phyloP scores from a whole-genome alignment of 2,888 invertebrate species.

The Cremastinae sp. region DNA sequence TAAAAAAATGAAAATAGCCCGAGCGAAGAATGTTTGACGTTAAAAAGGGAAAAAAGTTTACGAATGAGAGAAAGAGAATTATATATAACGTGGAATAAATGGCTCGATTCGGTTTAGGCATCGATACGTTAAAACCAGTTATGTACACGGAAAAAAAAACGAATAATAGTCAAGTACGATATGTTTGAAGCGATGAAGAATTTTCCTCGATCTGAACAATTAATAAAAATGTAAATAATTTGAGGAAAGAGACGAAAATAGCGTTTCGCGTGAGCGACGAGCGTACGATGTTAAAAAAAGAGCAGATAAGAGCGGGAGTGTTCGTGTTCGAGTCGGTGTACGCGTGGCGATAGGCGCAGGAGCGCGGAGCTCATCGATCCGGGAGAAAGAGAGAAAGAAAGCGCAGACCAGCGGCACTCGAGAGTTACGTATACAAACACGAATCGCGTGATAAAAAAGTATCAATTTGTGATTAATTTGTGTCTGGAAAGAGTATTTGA shows the following conservation, averaged over 20 bases:
- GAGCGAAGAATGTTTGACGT: too few species aligned
- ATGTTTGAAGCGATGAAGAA: conserved; percentile 17
- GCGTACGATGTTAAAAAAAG: background rate
- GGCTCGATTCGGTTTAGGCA: too few species aligned
- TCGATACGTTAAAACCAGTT: too few species aligned
- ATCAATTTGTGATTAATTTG: background rate
- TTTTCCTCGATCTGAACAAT: too few species aligned
- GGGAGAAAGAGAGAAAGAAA: conserved; percentile 14
- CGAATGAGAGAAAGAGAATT: too few species aligned
- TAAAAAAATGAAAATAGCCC: too few species aligned
- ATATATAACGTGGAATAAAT: too few species aligned
- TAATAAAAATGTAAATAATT: conserved; percentile 21
- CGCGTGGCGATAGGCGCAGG: conserved; percentile 65
- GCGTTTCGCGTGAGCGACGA: background rate
- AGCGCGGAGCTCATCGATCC: conserved; percentile 64
- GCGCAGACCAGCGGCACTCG: conserved; percentile 28
- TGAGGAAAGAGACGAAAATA: conserved; percentile 6
- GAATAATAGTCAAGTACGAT: background rate
- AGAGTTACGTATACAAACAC: conserved; percentile 32
- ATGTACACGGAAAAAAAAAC: background rate
- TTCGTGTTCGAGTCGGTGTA: conserved; percentile 43
- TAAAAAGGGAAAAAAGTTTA: too few species aligned
- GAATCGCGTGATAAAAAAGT: conserved; percentile 30
- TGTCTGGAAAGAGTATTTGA: background rate
- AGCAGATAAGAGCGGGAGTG: conserved; percentile 5